phyloP scores from a whole-genome alignment of 2,797 vertebrate genomes.

The Toxotes lorentzi region DNA sequence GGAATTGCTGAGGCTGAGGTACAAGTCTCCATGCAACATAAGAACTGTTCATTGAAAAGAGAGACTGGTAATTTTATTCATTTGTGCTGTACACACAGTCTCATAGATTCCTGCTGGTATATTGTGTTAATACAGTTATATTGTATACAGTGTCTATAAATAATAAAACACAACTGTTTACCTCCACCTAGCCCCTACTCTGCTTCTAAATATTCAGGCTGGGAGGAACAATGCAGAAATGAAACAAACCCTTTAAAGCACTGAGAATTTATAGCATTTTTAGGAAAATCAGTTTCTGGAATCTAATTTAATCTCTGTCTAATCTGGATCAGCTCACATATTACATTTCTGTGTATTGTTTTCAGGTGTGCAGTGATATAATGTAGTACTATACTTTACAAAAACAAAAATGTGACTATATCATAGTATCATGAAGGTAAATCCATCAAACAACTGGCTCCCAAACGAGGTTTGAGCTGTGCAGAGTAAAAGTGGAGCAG shows the following conservation, averaged over 20 bases:
- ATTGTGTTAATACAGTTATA: not conserved
- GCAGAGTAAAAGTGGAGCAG: conserved; percentile 15
- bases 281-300: not conserved
- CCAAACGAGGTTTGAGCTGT: conserved; percentile 1
- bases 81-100: not conserved
- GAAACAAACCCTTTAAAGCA: not conserved
- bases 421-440: not conserved
- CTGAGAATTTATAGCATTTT: not conserved
- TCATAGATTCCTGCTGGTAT: not conserved
- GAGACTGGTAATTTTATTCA: not conserved
- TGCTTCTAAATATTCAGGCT: not conserved
- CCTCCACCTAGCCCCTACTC: not conserved
- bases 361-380: not conserved
- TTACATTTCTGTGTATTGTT: not conserved
- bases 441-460: conserved; percentile 15
- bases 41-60: not conserved
- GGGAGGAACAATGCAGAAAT: not conserved
- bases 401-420: not conserved
- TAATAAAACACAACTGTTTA: not conserved
- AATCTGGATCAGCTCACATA: not conserved
- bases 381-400: not conserved
- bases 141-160: not conserved
- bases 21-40: not conserved
- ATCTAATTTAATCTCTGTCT: not conserved
- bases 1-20: not conserved